These are phyloP conservation scores for Caenorhabditis sulstoni DNA, from an alignment of 2,888 invertebrate genomes.

Conservation along the genomic window DNA sequence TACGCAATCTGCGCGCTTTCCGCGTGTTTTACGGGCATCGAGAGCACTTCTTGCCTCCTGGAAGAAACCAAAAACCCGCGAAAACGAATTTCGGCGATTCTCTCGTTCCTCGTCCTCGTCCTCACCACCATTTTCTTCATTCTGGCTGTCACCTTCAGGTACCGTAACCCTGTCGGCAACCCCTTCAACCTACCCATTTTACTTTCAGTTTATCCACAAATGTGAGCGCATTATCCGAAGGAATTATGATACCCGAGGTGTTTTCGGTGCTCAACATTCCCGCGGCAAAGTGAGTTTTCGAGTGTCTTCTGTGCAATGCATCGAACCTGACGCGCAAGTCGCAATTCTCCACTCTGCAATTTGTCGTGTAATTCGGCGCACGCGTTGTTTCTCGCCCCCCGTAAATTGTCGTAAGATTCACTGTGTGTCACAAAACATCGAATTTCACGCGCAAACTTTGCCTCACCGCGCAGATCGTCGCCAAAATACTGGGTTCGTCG, in stretches of 20 bases:
- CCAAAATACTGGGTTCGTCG: conserved; percentile 43
- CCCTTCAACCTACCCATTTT: background rate
- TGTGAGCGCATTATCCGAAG: conserved; percentile 49
- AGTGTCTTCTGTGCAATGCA: background rate
- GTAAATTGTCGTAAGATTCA: background rate
- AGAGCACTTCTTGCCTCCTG: conserved; percentile 57
- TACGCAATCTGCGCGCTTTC: conserved; percentile 58
- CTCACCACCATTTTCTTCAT: conserved; percentile 53
- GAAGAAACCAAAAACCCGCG: conserved; percentile 66
- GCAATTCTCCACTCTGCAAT: too few relatives aligned
- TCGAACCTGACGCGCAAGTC: conserved; percentile 10
- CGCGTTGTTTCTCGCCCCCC: background rate
- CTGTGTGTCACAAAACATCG: background rate
- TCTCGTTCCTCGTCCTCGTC: conserved; percentile 40
- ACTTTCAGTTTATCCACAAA: conserved; percentile 62
- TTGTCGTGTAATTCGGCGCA: background rate
- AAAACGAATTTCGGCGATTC: conserved; percentile 39
- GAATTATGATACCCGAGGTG: conserved; percentile 60
- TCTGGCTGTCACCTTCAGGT: conserved; percentile 52
- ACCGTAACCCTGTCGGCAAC: background rate
- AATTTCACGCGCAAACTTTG: background rate
- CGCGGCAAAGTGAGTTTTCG: conserved; percentile 60
- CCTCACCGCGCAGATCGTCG: conserved; percentile 10
- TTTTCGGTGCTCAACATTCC: conserved; percentile 66
- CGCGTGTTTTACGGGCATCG: conserved; percentile 64